Conservation (phyloP, 2,113 vertebrate genomes). For the Nettapus auritus region DNA sequence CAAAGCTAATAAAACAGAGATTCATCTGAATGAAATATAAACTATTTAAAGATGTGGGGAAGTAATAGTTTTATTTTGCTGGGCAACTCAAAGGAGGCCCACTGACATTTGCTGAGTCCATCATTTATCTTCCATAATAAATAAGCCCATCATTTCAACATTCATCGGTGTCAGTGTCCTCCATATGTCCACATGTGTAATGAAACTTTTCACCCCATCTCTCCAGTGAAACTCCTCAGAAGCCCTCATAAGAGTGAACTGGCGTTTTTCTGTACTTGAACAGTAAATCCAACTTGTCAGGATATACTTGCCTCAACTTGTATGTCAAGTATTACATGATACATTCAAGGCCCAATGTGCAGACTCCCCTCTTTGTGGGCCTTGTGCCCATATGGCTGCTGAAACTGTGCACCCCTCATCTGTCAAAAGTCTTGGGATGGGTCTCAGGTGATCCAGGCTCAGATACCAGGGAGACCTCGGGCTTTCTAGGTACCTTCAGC, state of each 20-base stretch:
- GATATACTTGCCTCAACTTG: rapidly evolving
- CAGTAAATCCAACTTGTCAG: not conserved
- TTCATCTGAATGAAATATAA: not conserved
- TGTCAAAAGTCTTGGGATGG: not conserved
- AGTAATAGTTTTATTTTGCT: not conserved
- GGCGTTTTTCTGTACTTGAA: not conserved
- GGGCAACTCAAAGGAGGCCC: not conserved
- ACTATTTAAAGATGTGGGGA: not conserved
- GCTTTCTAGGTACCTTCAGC: not conserved
- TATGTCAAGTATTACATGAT: not conserved
- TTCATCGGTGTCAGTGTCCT: not conserved
- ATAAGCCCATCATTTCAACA: not conserved
- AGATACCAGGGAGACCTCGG: not conserved
- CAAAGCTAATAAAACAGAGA: not conserved
- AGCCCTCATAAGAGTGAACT: not conserved
- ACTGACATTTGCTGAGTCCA: not conserved
- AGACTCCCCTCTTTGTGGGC: not conserved
- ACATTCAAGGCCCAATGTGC: not conserved
- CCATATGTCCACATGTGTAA: not conserved
- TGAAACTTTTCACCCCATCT: not conserved
- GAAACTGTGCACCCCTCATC: not conserved
- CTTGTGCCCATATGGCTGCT: not conserved
- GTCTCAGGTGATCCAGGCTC: not conserved
- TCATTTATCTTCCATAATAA: not conserved
- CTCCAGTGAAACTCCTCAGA: not conserved